Percentiles rank a stretch among this genome's conserved stretches.
phyloP scores from a whole-genome alignment of 2,113 vertebrate genomes.

The Amblyopsis rosae region DNA sequence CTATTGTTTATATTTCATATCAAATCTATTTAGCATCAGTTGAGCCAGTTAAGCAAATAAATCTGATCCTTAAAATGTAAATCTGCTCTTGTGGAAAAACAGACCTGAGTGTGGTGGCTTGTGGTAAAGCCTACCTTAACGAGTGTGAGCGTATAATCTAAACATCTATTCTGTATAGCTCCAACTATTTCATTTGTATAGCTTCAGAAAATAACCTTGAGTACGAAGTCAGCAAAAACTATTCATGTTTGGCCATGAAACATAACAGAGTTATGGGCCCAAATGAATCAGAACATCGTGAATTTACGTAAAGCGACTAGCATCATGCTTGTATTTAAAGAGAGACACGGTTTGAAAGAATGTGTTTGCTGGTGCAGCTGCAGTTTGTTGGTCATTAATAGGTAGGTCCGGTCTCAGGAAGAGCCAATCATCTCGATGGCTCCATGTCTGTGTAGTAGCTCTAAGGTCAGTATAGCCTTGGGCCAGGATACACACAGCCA shows the following conservation, averaged over 20 bases:
- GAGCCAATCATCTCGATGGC: constrained; percentile 67
- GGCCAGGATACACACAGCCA: constrained; percentile 43
- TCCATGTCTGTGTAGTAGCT: constrained; percentile 51
- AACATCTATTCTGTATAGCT: constrained; percentile 44
- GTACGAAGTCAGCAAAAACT: constrained; percentile 40
- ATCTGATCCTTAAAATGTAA: constrained; percentile 62
- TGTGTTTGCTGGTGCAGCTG: constrained; percentile 46
- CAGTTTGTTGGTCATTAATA: constrained; percentile 52
- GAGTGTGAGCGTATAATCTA: constrained; percentile 33
- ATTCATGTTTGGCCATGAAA: constrained; percentile 51
- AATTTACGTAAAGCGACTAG: constrained; percentile 11
- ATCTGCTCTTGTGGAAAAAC: constrained; percentile 56
- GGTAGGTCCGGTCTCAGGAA: constrained; percentile 71
- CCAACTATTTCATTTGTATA: constrained; percentile 38
- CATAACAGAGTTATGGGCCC: constrained; percentile 3
- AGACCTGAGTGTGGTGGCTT: constrained; percentile 20
- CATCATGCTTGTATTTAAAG: not conserved
- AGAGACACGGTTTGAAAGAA: constrained; percentile 22
- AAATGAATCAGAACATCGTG: not conserved
- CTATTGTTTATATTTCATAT: constrained; percentile 56
- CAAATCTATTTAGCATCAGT: constrained; percentile 63
- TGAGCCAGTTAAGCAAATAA: constrained; percentile 68
- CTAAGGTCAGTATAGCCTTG: constrained; percentile 64
- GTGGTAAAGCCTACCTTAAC: constrained; percentile 41
- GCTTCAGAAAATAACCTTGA: constrained; percentile 40